Conservation (phyloP, 2,797 vertebrate genomes). For the Aythya fuligula region DNA sequence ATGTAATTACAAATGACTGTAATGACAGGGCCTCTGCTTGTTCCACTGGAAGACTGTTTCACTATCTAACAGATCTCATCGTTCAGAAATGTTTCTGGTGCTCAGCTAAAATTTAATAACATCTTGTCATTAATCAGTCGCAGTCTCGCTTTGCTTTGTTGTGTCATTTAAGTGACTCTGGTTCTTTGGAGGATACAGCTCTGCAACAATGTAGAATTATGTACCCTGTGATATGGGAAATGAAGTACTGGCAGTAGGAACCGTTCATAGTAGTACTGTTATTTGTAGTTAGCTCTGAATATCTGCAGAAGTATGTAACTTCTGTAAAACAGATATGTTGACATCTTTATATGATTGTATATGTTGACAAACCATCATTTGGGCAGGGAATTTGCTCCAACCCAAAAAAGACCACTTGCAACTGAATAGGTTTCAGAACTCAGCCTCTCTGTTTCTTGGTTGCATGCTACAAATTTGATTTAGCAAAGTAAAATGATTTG, state of each 20-base stretch:
- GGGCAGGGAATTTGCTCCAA: neutral
- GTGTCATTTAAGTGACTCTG: neutral
- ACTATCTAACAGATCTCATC: neutral
- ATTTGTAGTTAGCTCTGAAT: neutral
- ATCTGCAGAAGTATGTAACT: neutral
- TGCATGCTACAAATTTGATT: neutral
- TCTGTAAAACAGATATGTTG: neutral
- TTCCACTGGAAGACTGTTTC: neutral
- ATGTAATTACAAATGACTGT: neutral
- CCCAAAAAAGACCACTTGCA: neutral
- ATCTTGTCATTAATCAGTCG: neutral
- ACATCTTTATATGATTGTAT: neutral
- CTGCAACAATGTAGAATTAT: neutral
- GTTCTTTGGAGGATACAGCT: neutral
- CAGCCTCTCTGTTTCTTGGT: neutral
- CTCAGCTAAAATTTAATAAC: neutral
- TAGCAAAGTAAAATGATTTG: neutral
- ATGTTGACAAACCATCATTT: neutral
- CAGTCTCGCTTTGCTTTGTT: neutral
- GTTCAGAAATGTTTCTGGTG: neutral
- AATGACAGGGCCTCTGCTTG: neutral
- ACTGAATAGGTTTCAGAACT: neutral
- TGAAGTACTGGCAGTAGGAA: neutral
- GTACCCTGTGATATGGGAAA: neutral
- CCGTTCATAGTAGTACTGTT: neutral